phyloP scores from a whole-genome alignment of 1,140 invertebrate species.

The Adelges cooleyi region DNA sequence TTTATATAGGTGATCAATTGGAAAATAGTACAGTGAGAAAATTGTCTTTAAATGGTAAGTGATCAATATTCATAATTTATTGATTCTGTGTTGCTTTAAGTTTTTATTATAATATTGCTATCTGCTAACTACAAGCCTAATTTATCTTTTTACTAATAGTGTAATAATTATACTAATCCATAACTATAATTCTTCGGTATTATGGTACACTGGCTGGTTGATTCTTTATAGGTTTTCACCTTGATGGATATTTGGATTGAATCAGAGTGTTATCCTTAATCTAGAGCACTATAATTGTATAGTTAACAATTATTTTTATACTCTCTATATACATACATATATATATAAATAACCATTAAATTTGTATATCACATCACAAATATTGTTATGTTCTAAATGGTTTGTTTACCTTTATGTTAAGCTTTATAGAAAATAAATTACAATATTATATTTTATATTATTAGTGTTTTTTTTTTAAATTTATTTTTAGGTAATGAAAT shows the following conservation, averaged over 20 bases:
- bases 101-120: too few species aligned
- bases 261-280: too few species aligned
- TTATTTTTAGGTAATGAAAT: slow-evolving; percentile 17
- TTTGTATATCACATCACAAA: slow-evolving; percentile 17
- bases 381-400: slow-evolving; percentile 18
- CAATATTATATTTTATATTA: slow-evolving; percentile 2
- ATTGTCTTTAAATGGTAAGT: slow-evolving; percentile 11
- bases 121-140: too few species aligned
- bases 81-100: too few species aligned
- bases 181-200: slow-evolving; percentile 17
- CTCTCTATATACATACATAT: too few species aligned
- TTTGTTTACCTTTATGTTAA: slow-evolving; percentile 22
- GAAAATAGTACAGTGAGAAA: background rate
- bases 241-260: slow-evolving; percentile 20
- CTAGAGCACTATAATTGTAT: too few species aligned
- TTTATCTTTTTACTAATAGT: too few species aligned
- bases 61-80: too few species aligned
- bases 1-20: background rate
- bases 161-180: slow-evolving; percentile 2
- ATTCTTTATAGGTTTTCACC: slow-evolving; percentile 23
- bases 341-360: slow-evolving; percentile 16
- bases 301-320: too few species aligned
- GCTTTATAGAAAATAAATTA: slow-evolving; percentile 14
- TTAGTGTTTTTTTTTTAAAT: slow-evolving; percentile 7
- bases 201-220: slow-evolving; percentile 22